Percentiles rank a stretch among this genome's conserved stretches.
Evolutionary conservation across 1,140 invertebrate species (phyloP).

Genomic region (Drosophila dunni): DNA sequence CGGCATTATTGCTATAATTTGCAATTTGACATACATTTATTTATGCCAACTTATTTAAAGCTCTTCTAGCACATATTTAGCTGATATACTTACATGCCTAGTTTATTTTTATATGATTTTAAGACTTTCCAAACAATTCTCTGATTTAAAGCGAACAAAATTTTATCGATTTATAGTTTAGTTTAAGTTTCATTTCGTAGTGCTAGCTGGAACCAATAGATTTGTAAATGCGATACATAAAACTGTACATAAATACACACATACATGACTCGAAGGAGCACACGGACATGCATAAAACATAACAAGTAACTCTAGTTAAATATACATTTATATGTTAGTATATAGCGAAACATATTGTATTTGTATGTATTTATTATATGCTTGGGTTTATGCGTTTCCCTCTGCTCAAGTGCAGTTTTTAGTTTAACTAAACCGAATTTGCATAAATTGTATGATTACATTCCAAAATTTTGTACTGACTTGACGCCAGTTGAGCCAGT

Average conservation of each 20-base stretch:
- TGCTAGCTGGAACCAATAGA: slow-evolving; percentile 74
- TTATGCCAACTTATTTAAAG: slow-evolving; percentile 73
- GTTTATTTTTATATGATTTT: not conserved
- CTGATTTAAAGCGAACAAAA: slow-evolving; percentile 15
- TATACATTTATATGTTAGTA: slow-evolving; percentile 51
- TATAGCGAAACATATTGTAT: slow-evolving; percentile 43
- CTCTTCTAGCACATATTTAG: slow-evolving; percentile 47
- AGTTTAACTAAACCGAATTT: slow-evolving; percentile 38
- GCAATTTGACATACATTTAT: slow-evolving; percentile 65
- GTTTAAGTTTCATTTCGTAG: slow-evolving; percentile 39
- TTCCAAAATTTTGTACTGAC: slow-evolving; percentile 7
- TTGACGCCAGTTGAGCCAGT: slow-evolving; percentile 15
- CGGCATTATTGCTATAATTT: slow-evolving; percentile 70
- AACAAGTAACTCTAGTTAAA: slow-evolving; percentile 67
- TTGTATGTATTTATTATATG: slow-evolving; percentile 24
- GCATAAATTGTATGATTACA: slow-evolving; percentile 2
- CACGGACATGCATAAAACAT: slow-evolving; percentile 54
- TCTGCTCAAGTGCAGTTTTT: slow-evolving; percentile 2
- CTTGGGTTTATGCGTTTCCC: slow-evolving; percentile 15
- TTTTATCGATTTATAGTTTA: slow-evolving; percentile 27
- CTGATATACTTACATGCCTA: slow-evolving; percentile 5
- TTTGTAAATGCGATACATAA: slow-evolving; percentile 61
- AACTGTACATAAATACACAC: slow-evolving; percentile 34
- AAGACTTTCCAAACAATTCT: not conserved
- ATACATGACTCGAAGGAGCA: slow-evolving; percentile 61